A percentile compares a stretch with the other conserved stretches of the same genome.
These are phyloP conservation scores for Hermetia illucens DNA, from an alignment of 1,140 invertebrate genomes.

Conservation along the genomic window DNA sequence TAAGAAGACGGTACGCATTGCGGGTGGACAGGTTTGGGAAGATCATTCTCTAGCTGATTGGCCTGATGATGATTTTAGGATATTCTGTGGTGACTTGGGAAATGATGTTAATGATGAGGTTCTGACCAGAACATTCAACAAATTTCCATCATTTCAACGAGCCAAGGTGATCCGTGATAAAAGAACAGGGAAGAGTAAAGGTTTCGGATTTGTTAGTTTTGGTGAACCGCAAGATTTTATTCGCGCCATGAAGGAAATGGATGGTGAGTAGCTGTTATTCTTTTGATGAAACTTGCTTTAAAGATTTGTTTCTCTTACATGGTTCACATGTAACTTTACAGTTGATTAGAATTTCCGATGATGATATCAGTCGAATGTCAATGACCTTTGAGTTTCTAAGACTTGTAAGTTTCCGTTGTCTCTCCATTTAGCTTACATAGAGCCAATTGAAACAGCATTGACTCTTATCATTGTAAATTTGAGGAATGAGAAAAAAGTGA, in stretches of 20 bases:
- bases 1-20: conserved; percentile 59
- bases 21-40: conserved; percentile 90
- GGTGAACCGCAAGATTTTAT: conserved; percentile 97
- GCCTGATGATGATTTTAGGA: conserved; percentile 92
- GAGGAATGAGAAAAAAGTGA: no score
- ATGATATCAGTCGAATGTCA: no score
- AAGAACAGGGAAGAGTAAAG: conserved; percentile 94
- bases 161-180: conserved; percentile 95
- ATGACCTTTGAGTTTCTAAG: no score
- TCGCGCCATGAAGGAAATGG: conserved; percentile 97
- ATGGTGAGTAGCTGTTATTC: conserved; percentile 45
- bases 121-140: conserved; percentile 80
- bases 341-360: no score
- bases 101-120: conserved; percentile 98
- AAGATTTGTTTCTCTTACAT: no score
- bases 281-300: conserved; percentile 6
- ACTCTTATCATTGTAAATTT: no score
- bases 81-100: conserved; percentile 98
- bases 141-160: conserved; percentile 86
- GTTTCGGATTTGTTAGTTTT: conserved; percentile 98
- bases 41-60: conserved; percentile 82
- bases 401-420: no score
- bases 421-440: no score
- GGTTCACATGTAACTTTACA: no score
- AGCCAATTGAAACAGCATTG: no score